Evolutionary conservation across 2,888 invertebrate genomes (phyloP).

Genomic region (Dasypolia templi): DNA sequence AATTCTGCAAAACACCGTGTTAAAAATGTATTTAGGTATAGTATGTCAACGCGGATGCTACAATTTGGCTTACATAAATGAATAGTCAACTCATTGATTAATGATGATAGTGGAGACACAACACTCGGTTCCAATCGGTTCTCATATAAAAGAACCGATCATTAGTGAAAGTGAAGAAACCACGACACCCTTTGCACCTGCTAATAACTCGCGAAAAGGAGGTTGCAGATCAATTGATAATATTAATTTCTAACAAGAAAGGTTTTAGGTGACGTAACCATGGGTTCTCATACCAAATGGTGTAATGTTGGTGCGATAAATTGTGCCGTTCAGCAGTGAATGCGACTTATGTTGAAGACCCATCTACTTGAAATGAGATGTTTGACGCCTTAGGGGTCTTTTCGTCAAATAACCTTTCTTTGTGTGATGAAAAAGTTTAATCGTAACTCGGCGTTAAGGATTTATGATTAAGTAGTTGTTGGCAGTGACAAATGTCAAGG

Average conservation of each 20-base stretch:
- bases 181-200: neutral
- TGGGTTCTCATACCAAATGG: constrained; percentile 19
- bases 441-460: constrained; percentile 15
- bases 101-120: constrained; percentile 43
- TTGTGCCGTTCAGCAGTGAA: constrained; percentile 23
- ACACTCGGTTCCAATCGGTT: constrained; percentile 26
- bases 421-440: neutral
- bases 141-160: neutral
- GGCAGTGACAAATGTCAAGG: constrained; percentile 43
- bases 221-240: constrained; percentile 54
- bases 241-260: constrained; percentile 40
- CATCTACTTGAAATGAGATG: constrained; percentile 13
- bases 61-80: neutral
- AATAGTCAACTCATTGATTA: constrained; percentile 44
- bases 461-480: neutral
- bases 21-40: neutral
- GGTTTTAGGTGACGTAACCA: constrained; percentile 43
- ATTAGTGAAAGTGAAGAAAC: neutral
- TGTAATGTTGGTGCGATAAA: constrained; percentile 40
- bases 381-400: neutral
- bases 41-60: constrained; percentile 19
- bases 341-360: neutral
- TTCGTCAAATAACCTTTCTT: constrained; percentile 5
- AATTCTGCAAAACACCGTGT: neutral
- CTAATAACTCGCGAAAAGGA: neutral